phyloP scores from a whole-genome alignment of 2,113 vertebrate genomes.

The Sinocyclocheilus maitianheensis region DNA sequence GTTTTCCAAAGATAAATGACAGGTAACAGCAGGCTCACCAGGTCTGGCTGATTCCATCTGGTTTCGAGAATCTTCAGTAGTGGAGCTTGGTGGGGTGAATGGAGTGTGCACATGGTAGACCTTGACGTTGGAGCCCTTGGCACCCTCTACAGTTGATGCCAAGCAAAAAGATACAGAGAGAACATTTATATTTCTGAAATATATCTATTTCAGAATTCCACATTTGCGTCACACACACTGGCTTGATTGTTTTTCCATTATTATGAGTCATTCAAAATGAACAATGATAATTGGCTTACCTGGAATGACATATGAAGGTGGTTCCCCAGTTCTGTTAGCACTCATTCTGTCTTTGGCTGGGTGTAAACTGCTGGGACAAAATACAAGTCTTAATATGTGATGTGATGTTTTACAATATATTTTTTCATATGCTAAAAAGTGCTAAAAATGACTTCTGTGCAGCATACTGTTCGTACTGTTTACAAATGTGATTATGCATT shows the following conservation, averaged over 20 bases:
- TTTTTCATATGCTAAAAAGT: not conserved
- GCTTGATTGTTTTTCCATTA: not conserved
- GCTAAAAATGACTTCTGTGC: not conserved
- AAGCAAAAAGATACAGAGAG: not conserved
- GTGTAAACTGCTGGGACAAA: not conserved
- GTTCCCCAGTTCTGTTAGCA: not conserved
- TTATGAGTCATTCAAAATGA: not conserved
- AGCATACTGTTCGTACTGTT: not conserved
- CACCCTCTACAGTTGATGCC: slow-evolving; percentile 26
- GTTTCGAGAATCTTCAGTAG: not conserved
- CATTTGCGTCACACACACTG: not conserved
- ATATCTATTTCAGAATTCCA: not conserved
- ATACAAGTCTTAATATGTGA: not conserved
- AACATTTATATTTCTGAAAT: not conserved
- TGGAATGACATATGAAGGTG: slow-evolving; percentile 66
- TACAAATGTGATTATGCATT: not conserved
- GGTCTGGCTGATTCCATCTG: not conserved
- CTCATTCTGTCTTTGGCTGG: slow-evolving; percentile 64
- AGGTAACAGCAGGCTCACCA: slow-evolving; percentile 57
- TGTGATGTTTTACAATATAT: not conserved
- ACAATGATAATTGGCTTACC: slow-evolving; percentile 52
- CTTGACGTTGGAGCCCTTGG: slow-evolving; percentile 49
- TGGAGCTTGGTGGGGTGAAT: slow-evolving; percentile 54
- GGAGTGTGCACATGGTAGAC: slow-evolving; percentile 74
- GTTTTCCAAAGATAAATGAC: not conserved